Evolutionary conservation across 2,113 vertebrate species (phyloP).

Genomic region (Irena cyanogastra): DNA sequence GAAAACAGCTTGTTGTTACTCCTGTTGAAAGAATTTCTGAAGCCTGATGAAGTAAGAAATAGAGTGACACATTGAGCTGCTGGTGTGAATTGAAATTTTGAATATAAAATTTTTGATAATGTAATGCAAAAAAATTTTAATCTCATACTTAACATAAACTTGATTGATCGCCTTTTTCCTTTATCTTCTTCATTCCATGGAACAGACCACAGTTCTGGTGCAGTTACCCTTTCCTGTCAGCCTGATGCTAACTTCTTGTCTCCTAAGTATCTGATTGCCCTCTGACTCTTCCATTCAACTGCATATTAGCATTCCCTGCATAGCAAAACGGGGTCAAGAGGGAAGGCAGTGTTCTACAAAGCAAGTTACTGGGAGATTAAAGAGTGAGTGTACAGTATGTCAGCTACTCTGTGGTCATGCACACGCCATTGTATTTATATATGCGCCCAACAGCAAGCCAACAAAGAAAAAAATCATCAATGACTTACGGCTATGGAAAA

Average conservation of each 20-base stretch:
- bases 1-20: background rate
- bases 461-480: background rate
- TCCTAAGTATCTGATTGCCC: background rate
- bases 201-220: background rate
- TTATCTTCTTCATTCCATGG: background rate
- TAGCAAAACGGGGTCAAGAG: background rate
- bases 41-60: background rate
- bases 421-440: background rate
- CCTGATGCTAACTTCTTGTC: background rate
- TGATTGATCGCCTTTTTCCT: background rate
- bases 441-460: accelerated
- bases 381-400: background rate
- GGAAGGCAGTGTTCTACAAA: background rate
- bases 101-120: background rate
- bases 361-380: background rate
- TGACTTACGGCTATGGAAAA: background rate
- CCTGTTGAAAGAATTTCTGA: background rate
- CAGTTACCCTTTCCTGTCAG: background rate
- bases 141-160: background rate
- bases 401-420: background rate
- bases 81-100: background rate
- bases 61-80: background rate
- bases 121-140: background rate
- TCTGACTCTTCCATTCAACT: background rate
- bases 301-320: background rate